phyloP scores from a whole-genome alignment of 2,888 invertebrate species.

The Cheilosia scutellata region DNA sequence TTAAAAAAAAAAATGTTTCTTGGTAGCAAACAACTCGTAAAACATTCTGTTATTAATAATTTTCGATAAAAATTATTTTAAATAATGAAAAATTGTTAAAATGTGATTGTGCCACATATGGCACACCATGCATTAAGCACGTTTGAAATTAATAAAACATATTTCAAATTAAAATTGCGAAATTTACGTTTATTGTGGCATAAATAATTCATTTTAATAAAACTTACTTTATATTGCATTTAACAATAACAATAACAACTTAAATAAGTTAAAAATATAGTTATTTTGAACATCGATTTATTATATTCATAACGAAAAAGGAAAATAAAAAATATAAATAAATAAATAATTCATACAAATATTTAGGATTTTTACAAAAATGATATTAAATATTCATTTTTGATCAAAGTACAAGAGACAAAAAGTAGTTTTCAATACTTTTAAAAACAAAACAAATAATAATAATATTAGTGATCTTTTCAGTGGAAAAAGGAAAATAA shows the following conservation, averaged over 20 bases:
- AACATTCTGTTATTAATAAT: too few relatives aligned
- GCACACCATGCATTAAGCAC: neutral
- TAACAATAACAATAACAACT: too few relatives aligned
- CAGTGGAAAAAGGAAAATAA: slow-evolving; percentile 1
- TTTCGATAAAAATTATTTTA: neutral
- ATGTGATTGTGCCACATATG: neutral
- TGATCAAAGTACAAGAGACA: neutral
- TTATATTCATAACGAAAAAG: neutral
- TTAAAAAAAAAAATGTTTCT: too few relatives aligned
- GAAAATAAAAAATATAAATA: neutral
- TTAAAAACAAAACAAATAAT: neutral
- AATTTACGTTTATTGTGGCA: neutral
- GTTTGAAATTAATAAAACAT: neutral
- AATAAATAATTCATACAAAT: too few relatives aligned
- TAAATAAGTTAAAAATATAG: neutral
- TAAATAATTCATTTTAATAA: too few relatives aligned
- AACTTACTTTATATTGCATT: too few relatives aligned
- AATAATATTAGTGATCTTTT: slow-evolving; percentile 1
- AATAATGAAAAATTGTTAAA: neutral
- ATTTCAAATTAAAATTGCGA: neutral
- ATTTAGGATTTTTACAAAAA: neutral
- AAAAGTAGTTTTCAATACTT: neutral
- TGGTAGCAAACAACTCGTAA: too few relatives aligned
- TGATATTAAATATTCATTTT: neutral
- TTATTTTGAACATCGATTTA: slow-evolving; percentile 5